Evolutionary conservation across 2,888 invertebrate species (phyloP).

Genomic region (Tachina fera): DNA sequence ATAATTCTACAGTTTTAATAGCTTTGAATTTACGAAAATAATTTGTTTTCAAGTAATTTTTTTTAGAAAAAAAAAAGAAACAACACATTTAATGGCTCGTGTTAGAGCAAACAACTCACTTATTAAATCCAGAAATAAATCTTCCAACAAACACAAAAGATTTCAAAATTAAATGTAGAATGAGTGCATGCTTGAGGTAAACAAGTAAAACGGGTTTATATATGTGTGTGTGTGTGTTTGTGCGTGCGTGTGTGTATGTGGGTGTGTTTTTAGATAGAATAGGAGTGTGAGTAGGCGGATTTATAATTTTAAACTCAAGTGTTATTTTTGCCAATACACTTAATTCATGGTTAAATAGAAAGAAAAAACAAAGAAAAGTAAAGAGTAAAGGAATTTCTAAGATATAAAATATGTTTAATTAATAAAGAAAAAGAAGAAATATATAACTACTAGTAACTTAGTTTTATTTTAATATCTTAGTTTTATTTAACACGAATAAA

Average conservation of each 20-base stretch:
- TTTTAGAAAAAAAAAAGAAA: neutral
- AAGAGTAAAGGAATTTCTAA: no score
- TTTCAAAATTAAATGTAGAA: no score
- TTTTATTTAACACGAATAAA: no score
- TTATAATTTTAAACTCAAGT: neutral
- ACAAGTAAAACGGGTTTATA: neutral
- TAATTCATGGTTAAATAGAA: neutral
- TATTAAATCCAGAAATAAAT: slow-evolving; percentile 9
- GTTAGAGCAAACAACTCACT: neutral
- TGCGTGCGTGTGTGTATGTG: no score
- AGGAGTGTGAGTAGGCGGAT: neutral
- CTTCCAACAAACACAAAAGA: neutral
- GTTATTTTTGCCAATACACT: neutral
- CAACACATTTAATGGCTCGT: slow-evolving; percentile 8
- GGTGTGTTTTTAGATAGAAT: no score
- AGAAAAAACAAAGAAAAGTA: neutral
- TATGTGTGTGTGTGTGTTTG: neutral
- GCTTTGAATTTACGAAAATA: neutral
- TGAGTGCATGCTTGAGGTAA: neutral
- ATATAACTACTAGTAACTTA: no score
- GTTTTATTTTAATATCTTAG: no score
- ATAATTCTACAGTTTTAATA: neutral
- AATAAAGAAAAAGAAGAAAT: no score
- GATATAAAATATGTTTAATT: no score
- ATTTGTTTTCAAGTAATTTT: neutral